Percentiles rank a stretch among this genome's conserved stretches.
phyloP scores from a whole-genome alignment of 2,113 vertebrate species.

The Cynoglossus semilaevis region DNA sequence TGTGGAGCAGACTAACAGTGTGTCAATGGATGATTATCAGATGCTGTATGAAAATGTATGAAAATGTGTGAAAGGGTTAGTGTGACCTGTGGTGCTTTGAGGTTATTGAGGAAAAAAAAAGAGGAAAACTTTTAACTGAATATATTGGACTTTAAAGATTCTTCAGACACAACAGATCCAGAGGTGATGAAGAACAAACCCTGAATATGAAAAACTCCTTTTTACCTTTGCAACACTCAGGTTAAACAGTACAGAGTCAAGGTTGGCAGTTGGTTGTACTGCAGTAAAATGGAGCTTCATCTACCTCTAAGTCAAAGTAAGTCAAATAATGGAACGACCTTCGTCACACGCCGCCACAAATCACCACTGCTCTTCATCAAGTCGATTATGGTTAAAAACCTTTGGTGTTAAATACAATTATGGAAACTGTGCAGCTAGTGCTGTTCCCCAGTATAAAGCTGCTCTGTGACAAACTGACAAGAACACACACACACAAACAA shows the following conservation, averaged over 20 bases:
- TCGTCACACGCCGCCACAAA: too few species aligned
- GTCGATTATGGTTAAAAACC: too few species aligned
- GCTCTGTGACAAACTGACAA: too few species aligned
- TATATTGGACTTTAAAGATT: neutral
- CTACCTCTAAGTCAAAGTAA: too few species aligned
- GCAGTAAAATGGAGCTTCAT: too few species aligned
- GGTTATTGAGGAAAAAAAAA: neutral
- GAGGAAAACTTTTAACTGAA: neutral
- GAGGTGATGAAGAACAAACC: neutral
- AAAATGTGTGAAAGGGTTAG: neutral
- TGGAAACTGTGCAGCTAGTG: too few species aligned
- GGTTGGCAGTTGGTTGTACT: neutral
- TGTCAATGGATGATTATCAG: neutral
- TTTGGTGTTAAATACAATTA: too few species aligned
- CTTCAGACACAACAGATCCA: neutral
- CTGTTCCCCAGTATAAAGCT: too few species aligned
- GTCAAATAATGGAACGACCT: too few species aligned
- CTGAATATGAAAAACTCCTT: too few species aligned
- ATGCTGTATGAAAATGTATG: neutral
- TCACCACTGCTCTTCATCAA: too few species aligned
- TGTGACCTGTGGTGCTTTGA: neutral
- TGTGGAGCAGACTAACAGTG: neutral
- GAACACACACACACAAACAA: conserved; percentile 7
- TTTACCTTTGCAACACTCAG: too few species aligned
- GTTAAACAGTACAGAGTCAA: neutral